These are phyloP conservation scores for Conchocele bisecta DNA, from an alignment of 2,888 invertebrate species.

Conservation along the genomic window DNA sequence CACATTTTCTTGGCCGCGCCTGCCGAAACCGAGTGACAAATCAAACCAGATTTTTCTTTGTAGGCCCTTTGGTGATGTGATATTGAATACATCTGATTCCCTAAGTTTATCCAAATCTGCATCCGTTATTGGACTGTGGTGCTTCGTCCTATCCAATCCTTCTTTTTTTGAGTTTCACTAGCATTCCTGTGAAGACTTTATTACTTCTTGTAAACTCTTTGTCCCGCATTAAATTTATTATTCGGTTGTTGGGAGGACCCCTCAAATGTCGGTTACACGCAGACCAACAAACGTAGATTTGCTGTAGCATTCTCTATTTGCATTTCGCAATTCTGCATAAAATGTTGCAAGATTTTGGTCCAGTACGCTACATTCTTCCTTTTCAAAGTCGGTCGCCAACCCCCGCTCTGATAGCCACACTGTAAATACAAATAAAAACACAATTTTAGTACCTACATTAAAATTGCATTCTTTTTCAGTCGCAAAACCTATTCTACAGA, in stretches of 20 bases:
- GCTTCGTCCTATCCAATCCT: slow-evolving; percentile 24
- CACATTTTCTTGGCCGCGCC: slow-evolving; percentile 28
- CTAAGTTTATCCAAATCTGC: slow-evolving; percentile 4
- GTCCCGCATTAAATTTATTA: neutral
- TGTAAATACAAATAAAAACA: neutral
- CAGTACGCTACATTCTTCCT: neutral
- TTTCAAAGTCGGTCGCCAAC: neutral
- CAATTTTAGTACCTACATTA: too few relatives aligned
- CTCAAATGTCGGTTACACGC: slow-evolving; percentile 1
- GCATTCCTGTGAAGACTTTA: slow-evolving; percentile 14
- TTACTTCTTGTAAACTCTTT: slow-evolving; percentile 5
- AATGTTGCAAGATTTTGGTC: neutral
- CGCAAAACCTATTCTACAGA: too few relatives aligned
- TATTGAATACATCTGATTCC: slow-evolving; percentile 9
- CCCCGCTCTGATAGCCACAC: neutral
- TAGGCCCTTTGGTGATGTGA: neutral
- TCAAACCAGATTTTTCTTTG: slow-evolving; percentile 41
- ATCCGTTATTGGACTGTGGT: slow-evolving; percentile 6
- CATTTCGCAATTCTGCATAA: neutral
- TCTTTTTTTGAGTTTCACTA: slow-evolving; percentile 26
- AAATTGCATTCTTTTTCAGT: too few relatives aligned
- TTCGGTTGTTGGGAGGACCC: neutral
- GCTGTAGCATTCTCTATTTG: neutral
- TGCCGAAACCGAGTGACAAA: slow-evolving; percentile 27
- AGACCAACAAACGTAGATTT: slow-evolving; percentile 2